A percentile compares a stretch with the other conserved stretches of the same genome.
Evolutionary conservation across 2,113 vertebrate species (phyloP).

Genomic region (Psophia crepitans): DNA sequence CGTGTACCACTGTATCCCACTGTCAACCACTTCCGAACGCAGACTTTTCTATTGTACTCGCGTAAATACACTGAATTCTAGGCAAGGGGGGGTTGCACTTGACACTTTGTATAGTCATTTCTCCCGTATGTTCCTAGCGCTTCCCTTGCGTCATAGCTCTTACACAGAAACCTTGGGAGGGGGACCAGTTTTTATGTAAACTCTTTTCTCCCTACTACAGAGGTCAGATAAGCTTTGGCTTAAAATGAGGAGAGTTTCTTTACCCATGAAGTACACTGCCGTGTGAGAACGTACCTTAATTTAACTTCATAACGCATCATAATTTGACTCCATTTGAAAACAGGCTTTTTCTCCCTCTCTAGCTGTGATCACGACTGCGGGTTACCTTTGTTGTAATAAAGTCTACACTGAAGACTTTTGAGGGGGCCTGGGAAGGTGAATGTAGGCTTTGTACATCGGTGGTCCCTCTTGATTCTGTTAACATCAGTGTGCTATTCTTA

Average conservation of each 20-base stretch:
- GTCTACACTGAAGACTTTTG: constrained; percentile 4
- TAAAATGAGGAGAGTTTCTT: not conserved
- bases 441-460: constrained; percentile 38
- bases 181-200: not conserved
- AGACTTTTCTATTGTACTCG: not conserved
- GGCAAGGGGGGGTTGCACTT: not conserved
- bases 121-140: not conserved
- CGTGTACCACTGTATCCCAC: constrained; percentile 45
- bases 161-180: not conserved
- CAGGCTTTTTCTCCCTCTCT: not conserved
- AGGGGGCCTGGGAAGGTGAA: not conserved
- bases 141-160: not conserved
- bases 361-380: constrained; percentile 7
- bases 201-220: not conserved
- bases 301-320: not conserved
- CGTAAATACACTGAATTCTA: not conserved
- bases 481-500: constrained; percentile 10
- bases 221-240: not conserved
- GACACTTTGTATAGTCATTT: constrained; percentile 24
- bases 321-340: constrained; percentile 12
- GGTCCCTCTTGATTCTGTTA: constrained; percentile 60
- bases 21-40: constrained; percentile 41
- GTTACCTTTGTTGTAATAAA: constrained; percentile 37
- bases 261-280: not conserved
- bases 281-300: not conserved